A percentile compares a stretch with the other conserved stretches of the same genome.
These are phyloP conservation scores for Akabosia matsudoensis DNA, from an alignment of 1,140 invertebrate species.

Conservation along the genomic window DNA sequence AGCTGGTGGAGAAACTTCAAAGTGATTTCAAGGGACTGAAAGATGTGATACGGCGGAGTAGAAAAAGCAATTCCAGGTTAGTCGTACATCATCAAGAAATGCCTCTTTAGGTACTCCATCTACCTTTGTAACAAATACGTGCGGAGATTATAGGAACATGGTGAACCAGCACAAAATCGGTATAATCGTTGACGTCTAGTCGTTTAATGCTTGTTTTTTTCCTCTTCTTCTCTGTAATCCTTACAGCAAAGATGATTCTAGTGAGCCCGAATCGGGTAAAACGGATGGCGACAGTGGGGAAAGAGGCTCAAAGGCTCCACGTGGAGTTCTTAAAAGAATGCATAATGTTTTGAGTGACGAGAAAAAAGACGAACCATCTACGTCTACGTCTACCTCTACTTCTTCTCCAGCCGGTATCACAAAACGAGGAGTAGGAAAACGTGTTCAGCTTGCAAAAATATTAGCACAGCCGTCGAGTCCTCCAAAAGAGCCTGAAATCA, in stretches of 20 bases:
- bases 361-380: slow-evolving; percentile 38
- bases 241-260: slow-evolving; percentile 57
- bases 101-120: no score
- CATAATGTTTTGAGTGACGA: slow-evolving; percentile 62
- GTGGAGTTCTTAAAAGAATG: slow-evolving; percentile 58
- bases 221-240: neutral
- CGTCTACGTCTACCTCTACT: slow-evolving; percentile 25
- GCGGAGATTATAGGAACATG: no score
- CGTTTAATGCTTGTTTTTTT: neutral
- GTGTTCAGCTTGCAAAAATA: slow-evolving; percentile 28
- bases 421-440: slow-evolving; percentile 52
- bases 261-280: slow-evolving; percentile 61
- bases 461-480: slow-evolving; percentile 48
- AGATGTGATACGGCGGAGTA: slow-evolving; percentile 63
- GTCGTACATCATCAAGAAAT: neutral
- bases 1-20: slow-evolving; percentile 74
- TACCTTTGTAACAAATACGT: no score
- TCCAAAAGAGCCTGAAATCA: slow-evolving; percentile 58
- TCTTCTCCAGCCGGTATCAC: slow-evolving; percentile 49
- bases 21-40: slow-evolving; percentile 75
- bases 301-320: slow-evolving; percentile 37
- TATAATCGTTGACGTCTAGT: neutral
- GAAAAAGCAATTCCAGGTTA: slow-evolving; percentile 51
- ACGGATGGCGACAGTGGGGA: slow-evolving; percentile 25
- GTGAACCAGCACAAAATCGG: no score